Percentiles rank a stretch among this genome's conserved stretches.
phyloP scores from a whole-genome alignment of 2,113 vertebrate species.

The Corythornis vintsioides region DNA sequence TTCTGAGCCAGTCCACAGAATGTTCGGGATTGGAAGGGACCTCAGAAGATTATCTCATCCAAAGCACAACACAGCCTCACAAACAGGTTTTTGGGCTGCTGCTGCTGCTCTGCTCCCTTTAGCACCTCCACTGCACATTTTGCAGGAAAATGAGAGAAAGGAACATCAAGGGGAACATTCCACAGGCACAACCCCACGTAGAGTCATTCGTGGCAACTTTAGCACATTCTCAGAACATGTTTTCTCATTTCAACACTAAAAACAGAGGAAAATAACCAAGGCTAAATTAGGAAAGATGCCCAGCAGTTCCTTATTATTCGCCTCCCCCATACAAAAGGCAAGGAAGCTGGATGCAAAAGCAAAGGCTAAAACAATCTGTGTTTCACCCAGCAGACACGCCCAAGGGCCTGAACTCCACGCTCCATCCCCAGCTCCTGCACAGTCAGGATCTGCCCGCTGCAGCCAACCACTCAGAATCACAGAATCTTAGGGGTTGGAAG shows the following conservation, averaged over 20 bases:
- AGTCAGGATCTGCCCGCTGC: neutral
- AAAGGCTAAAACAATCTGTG: neutral
- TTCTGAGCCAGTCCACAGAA: neutral
- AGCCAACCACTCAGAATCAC: neutral
- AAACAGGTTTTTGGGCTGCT: neutral
- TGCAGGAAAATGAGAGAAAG: neutral
- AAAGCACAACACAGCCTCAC: neutral
- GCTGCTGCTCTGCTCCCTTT: neutral
- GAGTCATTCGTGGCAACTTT: neutral
- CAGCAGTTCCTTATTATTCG: too few species aligned
- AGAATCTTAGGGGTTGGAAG: too few species aligned
- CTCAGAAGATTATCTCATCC: too few species aligned
- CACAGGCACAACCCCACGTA: fast-evolving
- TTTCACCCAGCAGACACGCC: neutral
- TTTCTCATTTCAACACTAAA: neutral
- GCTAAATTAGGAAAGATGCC: neutral
- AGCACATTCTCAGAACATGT: neutral
- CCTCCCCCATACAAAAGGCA: fast-evolving
- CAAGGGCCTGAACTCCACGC: neutral
- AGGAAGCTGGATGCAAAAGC: neutral
- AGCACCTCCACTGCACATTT: neutral
- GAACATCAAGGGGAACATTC: neutral
- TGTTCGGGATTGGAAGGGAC: too few species aligned
- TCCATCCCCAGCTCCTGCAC: neutral
- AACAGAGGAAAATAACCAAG: neutral